phyloP scores from a whole-genome alignment of 2,797 vertebrate species.

The Dryobates pubescens region DNA sequence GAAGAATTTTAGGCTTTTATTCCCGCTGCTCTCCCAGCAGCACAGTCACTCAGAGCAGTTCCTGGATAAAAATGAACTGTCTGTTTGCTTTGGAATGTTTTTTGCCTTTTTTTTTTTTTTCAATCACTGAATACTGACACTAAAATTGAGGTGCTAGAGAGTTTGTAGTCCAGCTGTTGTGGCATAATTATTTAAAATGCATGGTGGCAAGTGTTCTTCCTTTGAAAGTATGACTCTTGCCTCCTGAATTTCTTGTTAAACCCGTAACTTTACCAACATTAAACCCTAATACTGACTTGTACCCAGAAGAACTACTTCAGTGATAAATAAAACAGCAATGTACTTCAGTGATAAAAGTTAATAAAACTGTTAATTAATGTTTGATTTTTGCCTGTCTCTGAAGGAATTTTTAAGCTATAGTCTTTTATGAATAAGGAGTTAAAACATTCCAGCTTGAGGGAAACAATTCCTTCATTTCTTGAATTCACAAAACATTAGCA shows the following conservation, averaged over 20 bases:
- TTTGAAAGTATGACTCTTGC: constrained; percentile 20
- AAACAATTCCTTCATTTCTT: not conserved
- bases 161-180: constrained; percentile 41
- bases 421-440: constrained; percentile 27
- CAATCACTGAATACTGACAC: constrained; percentile 23
- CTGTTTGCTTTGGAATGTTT: constrained; percentile 37
- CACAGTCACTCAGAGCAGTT: constrained; percentile 15
- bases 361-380: constrained; percentile 33
- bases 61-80: constrained; percentile 53
- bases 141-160: constrained; percentile 42
- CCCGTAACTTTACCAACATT: constrained; percentile 10
- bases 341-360: not conserved
- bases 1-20: constrained; percentile 15
- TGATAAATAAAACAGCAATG: constrained; percentile 2
- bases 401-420: constrained; percentile 10
- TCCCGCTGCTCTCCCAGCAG: not conserved
- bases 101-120: constrained; percentile 18
- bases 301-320: not conserved
- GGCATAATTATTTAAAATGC: constrained; percentile 69
- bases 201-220: constrained; percentile 7
- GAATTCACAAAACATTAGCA: not conserved
- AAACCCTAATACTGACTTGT: constrained; percentile 6
- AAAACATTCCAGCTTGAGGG: not conserved
- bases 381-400: not conserved
- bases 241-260: constrained; percentile 56